phyloP scores from a whole-genome alignment of 2,888 invertebrate species.

The Pelosia muscerda region DNA sequence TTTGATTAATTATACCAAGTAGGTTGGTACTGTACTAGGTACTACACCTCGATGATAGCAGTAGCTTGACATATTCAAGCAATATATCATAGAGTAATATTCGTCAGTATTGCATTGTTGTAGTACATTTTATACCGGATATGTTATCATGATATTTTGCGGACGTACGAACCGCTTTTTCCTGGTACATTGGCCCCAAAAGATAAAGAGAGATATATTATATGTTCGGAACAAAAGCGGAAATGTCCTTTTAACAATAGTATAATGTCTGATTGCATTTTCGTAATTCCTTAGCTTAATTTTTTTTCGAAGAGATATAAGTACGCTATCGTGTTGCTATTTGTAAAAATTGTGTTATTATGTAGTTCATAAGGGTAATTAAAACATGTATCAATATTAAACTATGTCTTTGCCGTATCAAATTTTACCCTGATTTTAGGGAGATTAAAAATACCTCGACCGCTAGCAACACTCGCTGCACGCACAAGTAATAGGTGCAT shows the following conservation, averaged over 20 bases:
- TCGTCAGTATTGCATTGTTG: slow-evolving; percentile 29
- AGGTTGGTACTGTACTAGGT: too few species aligned
- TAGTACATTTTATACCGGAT: slow-evolving; percentile 57
- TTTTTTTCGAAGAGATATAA: background rate
- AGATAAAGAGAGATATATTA: slow-evolving; percentile 64
- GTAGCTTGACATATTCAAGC: background rate
- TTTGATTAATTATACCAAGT: too few species aligned
- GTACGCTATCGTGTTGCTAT: too few species aligned
- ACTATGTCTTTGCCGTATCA: background rate
- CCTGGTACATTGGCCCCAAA: slow-evolving; percentile 71
- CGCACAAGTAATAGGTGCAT: background rate
- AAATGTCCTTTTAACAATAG: slow-evolving; percentile 50
- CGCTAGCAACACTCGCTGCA: slow-evolving; percentile 20
- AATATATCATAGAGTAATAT: slow-evolving; percentile 10
- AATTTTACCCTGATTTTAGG: slow-evolving; percentile 45
- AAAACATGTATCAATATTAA: background rate
- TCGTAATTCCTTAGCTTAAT: background rate
- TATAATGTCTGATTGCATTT: slow-evolving; percentile 29
- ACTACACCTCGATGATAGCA: background rate
- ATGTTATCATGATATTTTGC: slow-evolving; percentile 66
- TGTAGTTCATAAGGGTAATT: slow-evolving; percentile 19
- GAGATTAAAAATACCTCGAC: slow-evolving; percentile 52
- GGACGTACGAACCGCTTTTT: slow-evolving; percentile 63
- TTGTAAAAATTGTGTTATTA: too few species aligned
- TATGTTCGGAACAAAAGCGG: slow-evolving; percentile 58